Base-by-base conservation (phyloP, 1,140 invertebrate genomes). In the Platyscapa corneri region DNA sequence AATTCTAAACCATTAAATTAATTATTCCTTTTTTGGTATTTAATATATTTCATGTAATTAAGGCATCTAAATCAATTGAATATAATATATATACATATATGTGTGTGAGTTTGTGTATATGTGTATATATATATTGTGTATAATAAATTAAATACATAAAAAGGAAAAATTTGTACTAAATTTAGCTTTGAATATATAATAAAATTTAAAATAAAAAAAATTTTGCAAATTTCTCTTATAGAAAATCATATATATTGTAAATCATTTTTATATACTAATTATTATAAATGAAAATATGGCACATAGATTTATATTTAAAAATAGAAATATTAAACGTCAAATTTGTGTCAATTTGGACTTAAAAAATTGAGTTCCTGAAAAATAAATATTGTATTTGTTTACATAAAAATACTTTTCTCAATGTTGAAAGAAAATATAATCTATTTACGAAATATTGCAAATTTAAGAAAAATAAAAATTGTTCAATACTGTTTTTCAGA, bases 261-360 rank as follows among this genome's bases (percentile, higher is more conserved):
- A 53, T 42, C 46, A 42, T 74, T 74, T 75, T 53, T 76, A 76
- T 27, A 53, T 49, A 75, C 6, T 32, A 39, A 76, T 76, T 76
- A 49, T 53, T 76, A 76, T 49, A 16, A 53, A 53, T 76, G 75
- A 76, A 76, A 76, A 76, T 76, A 76, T 76, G 75, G 75, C 75
- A 76, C 18, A 53, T 42, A 34, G 46, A 53, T 53, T 32, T 30
- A 34, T n/a, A 76, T 30, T 32, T 49, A 49, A 75, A 75, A 39
- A 39, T 39, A 74, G 5, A 42, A 42, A 27, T 42, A 27, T 42
- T 42, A 23, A 42, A 74, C 37, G 37, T n/a, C 37, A 74, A 20
- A 74, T 42, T n/a, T 42, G 32, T 74, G 42, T 39, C 20, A 37
- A 42, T 42, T 42, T 42, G 37, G 18, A 74, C 0, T 74, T 42